Evolutionary conservation across 2,113 vertebrate species (phyloP).

Genomic region (Cyanoderma ruficeps): DNA sequence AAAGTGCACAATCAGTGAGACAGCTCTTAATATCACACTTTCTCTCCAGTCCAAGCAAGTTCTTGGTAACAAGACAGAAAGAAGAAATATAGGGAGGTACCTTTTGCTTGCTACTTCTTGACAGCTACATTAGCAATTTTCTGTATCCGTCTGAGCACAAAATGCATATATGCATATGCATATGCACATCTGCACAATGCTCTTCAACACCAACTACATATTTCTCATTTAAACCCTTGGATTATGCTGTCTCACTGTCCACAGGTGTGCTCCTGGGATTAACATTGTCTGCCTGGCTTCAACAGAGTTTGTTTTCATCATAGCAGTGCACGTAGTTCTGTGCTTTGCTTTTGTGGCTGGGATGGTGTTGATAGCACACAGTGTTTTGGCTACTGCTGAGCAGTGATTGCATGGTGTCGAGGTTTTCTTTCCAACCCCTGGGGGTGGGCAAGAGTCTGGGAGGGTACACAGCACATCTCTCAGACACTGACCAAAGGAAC

Average conservation of each 20-base stretch:
- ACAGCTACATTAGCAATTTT: background rate
- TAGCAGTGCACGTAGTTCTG: fast-evolving
- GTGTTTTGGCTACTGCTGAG: background rate
- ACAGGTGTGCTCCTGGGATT: background rate
- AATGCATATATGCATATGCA: no score
- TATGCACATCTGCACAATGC: background rate
- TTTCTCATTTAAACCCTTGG: background rate
- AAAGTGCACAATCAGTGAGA: background rate
- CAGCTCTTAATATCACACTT: background rate
- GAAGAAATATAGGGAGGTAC: background rate
- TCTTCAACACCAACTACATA: background rate
- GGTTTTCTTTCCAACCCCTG: background rate
- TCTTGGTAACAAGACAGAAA: background rate
- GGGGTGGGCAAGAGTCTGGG: fast-evolving
- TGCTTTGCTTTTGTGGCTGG: background rate
- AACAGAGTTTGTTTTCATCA: background rate
- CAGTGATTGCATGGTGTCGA: background rate
- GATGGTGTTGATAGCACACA: background rate
- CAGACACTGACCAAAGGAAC: background rate
- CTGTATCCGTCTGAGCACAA: background rate
- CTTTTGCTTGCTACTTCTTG: background rate
- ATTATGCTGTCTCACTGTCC: background rate
- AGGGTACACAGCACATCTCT: background rate
- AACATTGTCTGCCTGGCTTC: background rate
- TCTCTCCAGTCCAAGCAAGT: background rate